Evolutionary conservation across 2,888 invertebrate species (phyloP).

Genomic region (Allygus modestus): DNA sequence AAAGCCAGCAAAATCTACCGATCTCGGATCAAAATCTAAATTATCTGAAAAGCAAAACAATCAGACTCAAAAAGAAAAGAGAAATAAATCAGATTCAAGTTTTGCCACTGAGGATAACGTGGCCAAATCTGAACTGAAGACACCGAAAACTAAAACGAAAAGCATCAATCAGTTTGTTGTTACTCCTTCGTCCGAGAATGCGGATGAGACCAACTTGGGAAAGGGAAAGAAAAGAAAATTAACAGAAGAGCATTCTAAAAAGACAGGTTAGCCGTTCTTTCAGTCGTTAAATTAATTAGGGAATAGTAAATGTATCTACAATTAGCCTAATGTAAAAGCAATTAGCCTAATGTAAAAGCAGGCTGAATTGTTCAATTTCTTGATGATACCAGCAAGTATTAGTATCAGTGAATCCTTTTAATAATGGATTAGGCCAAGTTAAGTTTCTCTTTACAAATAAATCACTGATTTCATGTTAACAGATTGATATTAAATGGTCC

Average conservation of each 20-base stretch:
- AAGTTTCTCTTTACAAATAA: no score
- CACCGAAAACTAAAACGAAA: not conserved
- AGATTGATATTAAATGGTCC: no score
- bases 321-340: no score
- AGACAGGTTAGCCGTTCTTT: not conserved
- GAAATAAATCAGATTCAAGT: constrained; percentile 70
- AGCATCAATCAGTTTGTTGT: not conserved
- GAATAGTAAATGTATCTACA: no score
- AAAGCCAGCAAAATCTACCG: constrained; percentile 65
- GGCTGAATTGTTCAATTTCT: no score
- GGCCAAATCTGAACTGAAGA: not conserved
- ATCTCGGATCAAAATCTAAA: constrained; percentile 69
- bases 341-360: no score
- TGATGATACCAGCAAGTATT: no score
- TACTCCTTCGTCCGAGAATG: not conserved
- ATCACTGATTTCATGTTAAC: no score
- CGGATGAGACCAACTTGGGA: not conserved
- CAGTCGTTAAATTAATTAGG: not conserved
- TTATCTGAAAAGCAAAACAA: constrained; percentile 68
- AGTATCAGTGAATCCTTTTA: no score
- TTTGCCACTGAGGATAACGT: not conserved
- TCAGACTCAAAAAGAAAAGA: constrained; percentile 67
- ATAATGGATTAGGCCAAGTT: no score
- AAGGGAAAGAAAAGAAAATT: constrained; percentile 29
- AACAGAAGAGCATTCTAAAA: not conserved